These are phyloP conservation scores for Anneissia japonica DNA, from an alignment of 35 echinoderm and acorn worm species.

Conservation along the genomic window DNA sequence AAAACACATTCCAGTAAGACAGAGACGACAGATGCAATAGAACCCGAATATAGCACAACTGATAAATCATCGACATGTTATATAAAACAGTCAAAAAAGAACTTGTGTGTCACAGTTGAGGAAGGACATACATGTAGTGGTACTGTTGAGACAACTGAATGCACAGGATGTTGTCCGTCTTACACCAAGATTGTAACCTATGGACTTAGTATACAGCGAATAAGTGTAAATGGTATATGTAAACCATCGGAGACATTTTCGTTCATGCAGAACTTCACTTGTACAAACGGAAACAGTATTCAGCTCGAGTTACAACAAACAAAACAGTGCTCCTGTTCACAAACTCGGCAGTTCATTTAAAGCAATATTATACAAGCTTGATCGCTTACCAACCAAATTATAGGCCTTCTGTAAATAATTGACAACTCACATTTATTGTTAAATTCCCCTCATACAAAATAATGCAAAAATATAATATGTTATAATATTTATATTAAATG, in stretches of 20 bases:
- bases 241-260: neutral
- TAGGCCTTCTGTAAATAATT: too few species aligned
- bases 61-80: neutral
- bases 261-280: neutral
- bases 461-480: too few species aligned
- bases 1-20: neutral
- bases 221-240: neutral
- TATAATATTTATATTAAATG: too few species aligned
- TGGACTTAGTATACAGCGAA: neutral
- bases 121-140: neutral
- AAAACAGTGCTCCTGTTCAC: neutral
- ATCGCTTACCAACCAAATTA: too few species aligned
- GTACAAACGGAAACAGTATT: neutral
- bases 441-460: too few species aligned
- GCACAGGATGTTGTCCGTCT: neutral
- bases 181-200: neutral
- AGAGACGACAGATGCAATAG: neutral
- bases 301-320: neutral
- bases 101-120: neutral
- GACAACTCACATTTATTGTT: too few species aligned
- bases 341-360: neutral
- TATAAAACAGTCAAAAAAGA: neutral
- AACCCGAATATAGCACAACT: neutral
- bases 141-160: neutral
- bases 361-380: too few species aligned